Conservation (phyloP, 2,888 invertebrate genomes). For the Cryptus viduatorius region DNA sequence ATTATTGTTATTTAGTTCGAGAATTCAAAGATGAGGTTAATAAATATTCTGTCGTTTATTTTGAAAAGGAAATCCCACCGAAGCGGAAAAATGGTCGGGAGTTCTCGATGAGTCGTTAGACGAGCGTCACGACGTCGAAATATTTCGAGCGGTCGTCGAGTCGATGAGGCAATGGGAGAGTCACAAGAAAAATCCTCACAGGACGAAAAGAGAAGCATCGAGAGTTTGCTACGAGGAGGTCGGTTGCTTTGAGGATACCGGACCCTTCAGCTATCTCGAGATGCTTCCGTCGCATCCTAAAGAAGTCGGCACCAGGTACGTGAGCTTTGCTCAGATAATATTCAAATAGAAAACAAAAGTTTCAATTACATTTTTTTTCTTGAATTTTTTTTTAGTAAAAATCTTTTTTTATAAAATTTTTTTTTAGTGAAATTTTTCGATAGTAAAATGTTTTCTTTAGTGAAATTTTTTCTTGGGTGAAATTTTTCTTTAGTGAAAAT, state of each 20-base stretch:
- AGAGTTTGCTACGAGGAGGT: constrained; percentile 95
- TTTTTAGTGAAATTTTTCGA: too few relatives aligned
- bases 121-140: constrained; percentile 90
- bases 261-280: constrained; percentile 95
- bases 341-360: too few relatives aligned
- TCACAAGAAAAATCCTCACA: constrained; percentile 86
- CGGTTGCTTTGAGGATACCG: constrained; percentile 96
- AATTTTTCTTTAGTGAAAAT: constrained; percentile 31
- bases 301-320: constrained; percentile 94
- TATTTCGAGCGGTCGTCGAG: constrained; percentile 90
- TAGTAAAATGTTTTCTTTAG: constrained; percentile 25
- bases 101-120: constrained; percentile 90
- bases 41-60: not conserved
- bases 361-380: not conserved
- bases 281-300: constrained; percentile 94
- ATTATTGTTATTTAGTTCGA: not conserved
- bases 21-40: not conserved
- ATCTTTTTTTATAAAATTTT: constrained; percentile 14
- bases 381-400: not conserved
- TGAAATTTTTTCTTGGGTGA: constrained; percentile 39
- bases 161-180: constrained; percentile 91
- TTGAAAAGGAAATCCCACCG: constrained; percentile 75
- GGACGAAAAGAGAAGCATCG: constrained; percentile 92
- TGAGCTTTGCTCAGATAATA: not conserved
- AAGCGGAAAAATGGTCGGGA: constrained; percentile 85